Conservation (phyloP, 2,888 invertebrate genomes). For the Stomorhina lunata region DNA sequence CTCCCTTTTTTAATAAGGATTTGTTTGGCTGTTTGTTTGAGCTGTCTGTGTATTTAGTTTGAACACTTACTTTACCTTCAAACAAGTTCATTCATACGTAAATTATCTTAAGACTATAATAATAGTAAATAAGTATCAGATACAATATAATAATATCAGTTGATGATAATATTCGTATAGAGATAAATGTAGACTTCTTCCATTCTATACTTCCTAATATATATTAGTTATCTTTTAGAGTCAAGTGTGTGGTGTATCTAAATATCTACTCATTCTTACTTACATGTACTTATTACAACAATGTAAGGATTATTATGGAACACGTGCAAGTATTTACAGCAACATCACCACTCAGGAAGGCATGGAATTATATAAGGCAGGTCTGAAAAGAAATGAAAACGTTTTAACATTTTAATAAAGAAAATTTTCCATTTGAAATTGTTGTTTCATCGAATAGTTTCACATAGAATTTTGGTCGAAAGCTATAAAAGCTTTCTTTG, state of each 20-base stretch:
- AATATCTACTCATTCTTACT: constrained; percentile 38
- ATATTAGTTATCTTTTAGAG: not conserved
- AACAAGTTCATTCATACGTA: constrained; percentile 51
- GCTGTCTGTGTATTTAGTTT: too few relatives aligned
- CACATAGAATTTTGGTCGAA: too few relatives aligned
- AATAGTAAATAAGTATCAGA: constrained; percentile 26
- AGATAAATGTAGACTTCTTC: not conserved
- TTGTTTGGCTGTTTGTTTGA: not conserved
- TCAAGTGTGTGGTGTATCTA: constrained; percentile 17
- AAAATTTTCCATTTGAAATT: not conserved
- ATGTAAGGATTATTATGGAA: constrained; percentile 60
- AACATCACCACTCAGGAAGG: not conserved
- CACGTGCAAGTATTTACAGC: constrained; percentile 25
- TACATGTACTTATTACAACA: constrained; percentile 46
- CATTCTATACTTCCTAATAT: not conserved
- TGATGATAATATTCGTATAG: not conserved
- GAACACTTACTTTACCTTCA: not conserved
- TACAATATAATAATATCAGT: not conserved
- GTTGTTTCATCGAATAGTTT: too few relatives aligned
- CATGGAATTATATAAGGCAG: not conserved
- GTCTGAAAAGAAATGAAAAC: not conserved
- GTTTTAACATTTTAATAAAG: too few relatives aligned
- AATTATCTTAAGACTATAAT: constrained; percentile 55
- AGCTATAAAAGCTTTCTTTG: too few relatives aligned
- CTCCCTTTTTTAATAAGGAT: constrained; percentile 54